A percentile compares a stretch with the other conserved stretches of the same genome.
phyloP scores from a whole-genome alignment of 1,140 invertebrate genomes.

The Mizuhopecten yessoensis region DNA sequence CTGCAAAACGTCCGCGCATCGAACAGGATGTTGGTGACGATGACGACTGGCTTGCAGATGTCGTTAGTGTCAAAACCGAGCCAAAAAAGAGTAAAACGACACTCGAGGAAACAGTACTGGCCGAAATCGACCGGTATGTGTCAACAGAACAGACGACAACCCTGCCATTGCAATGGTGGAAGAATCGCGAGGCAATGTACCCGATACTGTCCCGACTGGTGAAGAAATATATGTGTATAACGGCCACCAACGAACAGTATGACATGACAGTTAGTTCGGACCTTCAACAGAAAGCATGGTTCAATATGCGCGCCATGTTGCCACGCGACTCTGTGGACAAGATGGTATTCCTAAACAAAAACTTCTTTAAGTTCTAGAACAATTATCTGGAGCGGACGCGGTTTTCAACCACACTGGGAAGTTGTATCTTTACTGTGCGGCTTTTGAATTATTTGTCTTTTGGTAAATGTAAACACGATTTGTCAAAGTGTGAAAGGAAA shows the following conservation, averaged over 20 bases:
- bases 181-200: conserved; percentile 46
- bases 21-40: neutral
- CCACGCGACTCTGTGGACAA: conserved; percentile 30
- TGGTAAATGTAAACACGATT: no score
- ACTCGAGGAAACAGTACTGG: conserved; percentile 53
- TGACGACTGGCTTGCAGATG: conserved; percentile 58
- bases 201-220: conserved; percentile 57
- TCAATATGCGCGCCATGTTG: neutral
- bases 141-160: conserved; percentile 49
- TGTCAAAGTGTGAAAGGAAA: no score
- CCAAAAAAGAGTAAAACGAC: neutral
- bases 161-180: conserved; percentile 57
- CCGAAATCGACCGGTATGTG: conserved; percentile 55
- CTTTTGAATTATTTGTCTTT: no score
- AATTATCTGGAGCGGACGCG: no score
- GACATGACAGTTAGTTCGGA: conserved; percentile 22
- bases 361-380: conserved; percentile 50
- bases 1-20: conserved; percentile 43
- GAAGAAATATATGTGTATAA: conserved; percentile 48
- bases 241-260: conserved; percentile 41
- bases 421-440: no score
- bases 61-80: conserved; percentile 31
- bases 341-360: conserved; percentile 53
- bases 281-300: neutral
- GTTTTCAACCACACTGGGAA: no score